These are phyloP conservation scores for Tenrec ecaudatus DNA, from an alignment of 2,113 vertebrate species.

Conservation along the genomic window DNA sequence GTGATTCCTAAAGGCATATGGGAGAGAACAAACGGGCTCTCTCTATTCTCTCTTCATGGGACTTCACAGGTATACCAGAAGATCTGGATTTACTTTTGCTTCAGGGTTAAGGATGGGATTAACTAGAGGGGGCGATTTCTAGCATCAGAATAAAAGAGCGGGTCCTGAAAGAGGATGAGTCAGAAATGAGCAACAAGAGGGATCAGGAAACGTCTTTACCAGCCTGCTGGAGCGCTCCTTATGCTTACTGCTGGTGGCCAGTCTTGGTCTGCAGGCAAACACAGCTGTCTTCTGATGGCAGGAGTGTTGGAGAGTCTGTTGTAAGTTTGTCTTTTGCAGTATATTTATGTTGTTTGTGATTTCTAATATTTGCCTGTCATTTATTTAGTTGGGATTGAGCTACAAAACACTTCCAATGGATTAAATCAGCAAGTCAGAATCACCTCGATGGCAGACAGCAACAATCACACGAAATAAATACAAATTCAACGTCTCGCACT, in stretches of 20 bases:
- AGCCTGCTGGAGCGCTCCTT: background rate
- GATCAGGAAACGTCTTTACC: slow-evolving; percentile 38
- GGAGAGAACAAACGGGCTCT: background rate
- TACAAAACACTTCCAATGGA: background rate
- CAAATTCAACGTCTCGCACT: background rate
- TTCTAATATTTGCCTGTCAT: slow-evolving; percentile 12
- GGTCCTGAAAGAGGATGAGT: background rate
- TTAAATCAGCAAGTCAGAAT: background rate
- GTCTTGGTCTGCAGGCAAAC: background rate
- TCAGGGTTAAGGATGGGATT: background rate
- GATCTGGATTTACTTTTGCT: background rate
- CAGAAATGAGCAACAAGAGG: background rate
- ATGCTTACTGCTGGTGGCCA: background rate
- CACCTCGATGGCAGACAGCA: background rate
- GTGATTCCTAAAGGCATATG: background rate
- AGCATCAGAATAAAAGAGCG: background rate
- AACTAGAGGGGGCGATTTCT: background rate
- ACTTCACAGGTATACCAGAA: background rate
- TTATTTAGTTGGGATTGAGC: slow-evolving; percentile 25
- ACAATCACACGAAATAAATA: background rate
- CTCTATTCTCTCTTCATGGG: background rate
- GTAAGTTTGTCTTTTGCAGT: slow-evolving; percentile 17
- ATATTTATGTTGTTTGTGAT: background rate
- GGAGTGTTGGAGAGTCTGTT: slow-evolving; percentile 18
- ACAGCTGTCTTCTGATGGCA: slow-evolving; percentile 39